Percentiles rank a stretch among this genome's conserved stretches.
Evolutionary conservation across 2,888 invertebrate genomes (phyloP).

Genomic region (Nomada fabriciana): DNA sequence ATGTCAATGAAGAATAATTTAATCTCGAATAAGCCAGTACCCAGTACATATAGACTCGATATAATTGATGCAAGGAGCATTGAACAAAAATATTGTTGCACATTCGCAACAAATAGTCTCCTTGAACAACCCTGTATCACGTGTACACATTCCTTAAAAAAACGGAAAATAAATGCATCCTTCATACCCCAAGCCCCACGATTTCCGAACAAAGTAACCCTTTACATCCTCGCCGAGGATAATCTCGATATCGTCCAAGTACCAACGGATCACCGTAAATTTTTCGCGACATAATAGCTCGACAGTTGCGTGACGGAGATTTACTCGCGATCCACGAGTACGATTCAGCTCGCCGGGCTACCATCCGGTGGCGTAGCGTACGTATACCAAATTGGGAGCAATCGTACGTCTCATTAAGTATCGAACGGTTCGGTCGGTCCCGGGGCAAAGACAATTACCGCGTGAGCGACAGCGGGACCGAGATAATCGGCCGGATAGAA

Average conservation of each 20-base stretch:
- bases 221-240: not conserved
- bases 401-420: conserved; percentile 71
- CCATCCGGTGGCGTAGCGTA: conserved; percentile 38
- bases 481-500: conserved; percentile 69
- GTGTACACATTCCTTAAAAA: not conserved
- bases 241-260: conserved; percentile 5
- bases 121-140: too few species aligned
- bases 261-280: conserved; percentile 30
- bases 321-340: conserved; percentile 47
- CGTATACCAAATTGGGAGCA: conserved; percentile 69
- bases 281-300: conserved; percentile 55
- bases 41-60: too few species aligned
- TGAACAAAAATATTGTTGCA: not conserved
- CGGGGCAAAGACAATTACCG: conserved; percentile 67
- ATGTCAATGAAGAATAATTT: too few species aligned
- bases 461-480: conserved; percentile 63
- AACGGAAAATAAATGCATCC: not conserved
- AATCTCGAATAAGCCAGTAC: too few species aligned
- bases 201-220: not conserved
- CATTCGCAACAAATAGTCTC: too few species aligned
- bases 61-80: not conserved
- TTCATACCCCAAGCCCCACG: not conserved
- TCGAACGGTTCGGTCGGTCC: conserved; percentile 55
- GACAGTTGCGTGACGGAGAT: conserved; percentile 62
- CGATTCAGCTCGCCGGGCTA: conserved; percentile 24